Percentiles rank a stretch among this genome's conserved stretches.
Conservation (phyloP, 1,140 invertebrate genomes). For the Cherax destructor region DNA sequence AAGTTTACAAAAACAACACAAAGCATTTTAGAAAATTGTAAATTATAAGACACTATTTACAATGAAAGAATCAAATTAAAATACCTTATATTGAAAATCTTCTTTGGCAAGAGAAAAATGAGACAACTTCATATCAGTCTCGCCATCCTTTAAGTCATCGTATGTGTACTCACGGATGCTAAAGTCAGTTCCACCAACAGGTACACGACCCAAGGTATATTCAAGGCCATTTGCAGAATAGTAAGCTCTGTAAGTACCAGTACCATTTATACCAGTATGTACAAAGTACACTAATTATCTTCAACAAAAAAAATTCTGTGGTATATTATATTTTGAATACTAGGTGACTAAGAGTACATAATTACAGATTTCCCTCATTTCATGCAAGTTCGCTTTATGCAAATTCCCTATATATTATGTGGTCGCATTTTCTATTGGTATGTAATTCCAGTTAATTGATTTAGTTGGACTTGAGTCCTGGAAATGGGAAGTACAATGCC, state of each 20-base stretch:
- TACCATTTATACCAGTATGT: background rate
- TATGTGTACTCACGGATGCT: constrained; percentile 83
- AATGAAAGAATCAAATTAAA: background rate
- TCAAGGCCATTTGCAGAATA: constrained; percentile 78
- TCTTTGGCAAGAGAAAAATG: constrained; percentile 52
- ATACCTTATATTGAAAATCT: constrained; percentile 73
- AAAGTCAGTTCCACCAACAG: constrained; percentile 90
- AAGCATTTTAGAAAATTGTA: background rate
- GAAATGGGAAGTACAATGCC: too few species aligned
- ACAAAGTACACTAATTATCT: too few species aligned
- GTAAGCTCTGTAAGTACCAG: constrained; percentile 72
- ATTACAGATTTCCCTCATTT: too few species aligned
- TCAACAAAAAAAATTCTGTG: too few species aligned
- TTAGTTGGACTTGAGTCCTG: too few species aligned
- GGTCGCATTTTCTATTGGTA: too few species aligned
- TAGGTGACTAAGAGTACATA: too few species aligned
- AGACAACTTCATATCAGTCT: constrained; percentile 34
- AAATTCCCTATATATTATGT: too few species aligned
- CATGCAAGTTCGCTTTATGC: too few species aligned
- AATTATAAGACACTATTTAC: background rate
- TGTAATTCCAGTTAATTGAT: too few species aligned
- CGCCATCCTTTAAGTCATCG: constrained; percentile 78
- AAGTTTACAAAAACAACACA: too few species aligned
- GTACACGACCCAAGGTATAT: constrained; percentile 85
- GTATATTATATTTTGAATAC: background rate